Conservation (phyloP, 2,113 vertebrate genomes). For the Pelvicachromis taeniatus region DNA sequence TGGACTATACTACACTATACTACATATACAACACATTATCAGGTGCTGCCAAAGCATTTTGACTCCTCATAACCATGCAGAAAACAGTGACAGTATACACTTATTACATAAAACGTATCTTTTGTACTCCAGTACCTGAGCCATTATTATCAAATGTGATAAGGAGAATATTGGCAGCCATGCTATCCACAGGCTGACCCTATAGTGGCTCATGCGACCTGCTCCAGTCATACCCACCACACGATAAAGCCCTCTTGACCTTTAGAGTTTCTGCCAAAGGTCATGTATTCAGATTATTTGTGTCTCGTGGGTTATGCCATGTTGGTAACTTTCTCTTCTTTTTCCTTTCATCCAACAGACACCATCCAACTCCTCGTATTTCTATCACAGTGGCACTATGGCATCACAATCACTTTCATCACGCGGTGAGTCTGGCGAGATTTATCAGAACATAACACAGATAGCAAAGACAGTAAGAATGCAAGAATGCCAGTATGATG, state of each 20-base stretch:
- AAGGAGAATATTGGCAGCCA: background rate
- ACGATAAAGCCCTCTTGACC: fast-evolving
- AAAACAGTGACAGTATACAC: fast-evolving
- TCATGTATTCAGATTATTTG: background rate
- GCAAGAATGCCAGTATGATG: background rate
- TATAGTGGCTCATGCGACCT: background rate
- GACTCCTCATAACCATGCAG: background rate
- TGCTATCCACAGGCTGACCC: background rate
- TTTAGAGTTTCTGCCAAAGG: background rate
- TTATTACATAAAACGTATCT: background rate
- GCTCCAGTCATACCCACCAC: fast-evolving
- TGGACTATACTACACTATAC: background rate
- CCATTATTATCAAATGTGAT: background rate
- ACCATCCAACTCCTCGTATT: background rate
- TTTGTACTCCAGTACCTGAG: background rate
- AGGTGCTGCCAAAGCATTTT: background rate
- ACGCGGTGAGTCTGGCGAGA: background rate
- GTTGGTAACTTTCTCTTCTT: background rate
- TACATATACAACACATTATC: background rate
- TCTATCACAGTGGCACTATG: background rate
- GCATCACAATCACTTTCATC: background rate
- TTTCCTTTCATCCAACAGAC: background rate
- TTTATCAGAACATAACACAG: background rate
- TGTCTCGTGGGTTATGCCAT: fast-evolving
- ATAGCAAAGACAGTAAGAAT: background rate